A percentile compares a stretch with the other conserved stretches of the same genome.
Conservation (phyloP, 2,888 invertebrate genomes). For the Boloria selene region DNA sequence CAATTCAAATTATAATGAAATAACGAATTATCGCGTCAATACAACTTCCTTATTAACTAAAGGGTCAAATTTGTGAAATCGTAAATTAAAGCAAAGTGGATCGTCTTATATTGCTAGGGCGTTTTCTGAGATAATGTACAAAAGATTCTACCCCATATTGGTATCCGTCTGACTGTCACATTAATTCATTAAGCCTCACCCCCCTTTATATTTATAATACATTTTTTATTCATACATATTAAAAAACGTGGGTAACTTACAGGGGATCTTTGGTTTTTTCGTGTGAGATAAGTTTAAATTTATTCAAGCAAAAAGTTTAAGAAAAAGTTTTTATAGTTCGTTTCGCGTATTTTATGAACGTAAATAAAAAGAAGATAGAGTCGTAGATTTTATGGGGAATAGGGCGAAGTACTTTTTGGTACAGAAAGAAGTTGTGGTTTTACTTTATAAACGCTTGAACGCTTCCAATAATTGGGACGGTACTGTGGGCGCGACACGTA, state of each 20-base stretch:
- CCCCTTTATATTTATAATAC: slow-evolving; percentile 55
- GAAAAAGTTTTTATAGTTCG: slow-evolving; percentile 3
- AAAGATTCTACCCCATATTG: slow-evolving; percentile 58
- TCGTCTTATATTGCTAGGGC: slow-evolving; percentile 62
- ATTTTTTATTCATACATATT: slow-evolving; percentile 54
- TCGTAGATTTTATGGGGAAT: neutral
- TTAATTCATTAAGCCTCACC: slow-evolving; percentile 67
- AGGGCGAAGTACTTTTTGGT: neutral
- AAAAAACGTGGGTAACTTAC: slow-evolving; percentile 72
- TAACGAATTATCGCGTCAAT: slow-evolving; percentile 45
- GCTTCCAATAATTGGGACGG: slow-evolving; percentile 4
- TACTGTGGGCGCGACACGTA: neutral
- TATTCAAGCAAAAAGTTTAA: slow-evolving; percentile 2
- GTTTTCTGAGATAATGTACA: slow-evolving; percentile 54
- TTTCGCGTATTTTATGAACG: neutral
- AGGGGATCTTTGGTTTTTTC: slow-evolving; percentile 37
- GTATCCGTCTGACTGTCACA: slow-evolving; percentile 56
- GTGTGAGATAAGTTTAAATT: slow-evolving; percentile 30
- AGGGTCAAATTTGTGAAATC: neutral
- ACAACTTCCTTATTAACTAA: slow-evolving; percentile 32
- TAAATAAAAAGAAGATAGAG: neutral
- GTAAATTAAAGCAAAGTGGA: slow-evolving; percentile 34
- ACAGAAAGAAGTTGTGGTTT: slow-evolving; percentile 4
- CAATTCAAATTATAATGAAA: slow-evolving; percentile 41
- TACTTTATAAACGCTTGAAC: slow-evolving; percentile 1